A percentile compares a stretch with the other conserved stretches of the same genome.
Evolutionary conservation across 2,797 vertebrate species (phyloP).

Genomic region (Kryptopterus vitreolus): DNA sequence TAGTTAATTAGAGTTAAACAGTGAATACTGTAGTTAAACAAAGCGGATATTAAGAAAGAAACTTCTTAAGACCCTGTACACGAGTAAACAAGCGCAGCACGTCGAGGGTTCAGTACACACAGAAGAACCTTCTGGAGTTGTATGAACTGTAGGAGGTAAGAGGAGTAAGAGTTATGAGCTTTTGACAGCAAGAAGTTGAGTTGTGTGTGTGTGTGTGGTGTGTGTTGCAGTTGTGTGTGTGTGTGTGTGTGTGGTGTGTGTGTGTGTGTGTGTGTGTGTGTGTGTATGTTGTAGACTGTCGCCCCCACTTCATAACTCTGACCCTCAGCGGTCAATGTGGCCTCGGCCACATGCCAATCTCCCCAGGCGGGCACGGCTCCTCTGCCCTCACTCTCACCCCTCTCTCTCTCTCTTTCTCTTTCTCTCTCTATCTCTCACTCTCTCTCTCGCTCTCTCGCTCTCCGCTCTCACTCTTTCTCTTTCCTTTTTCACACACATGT

Average conservation of each 20-base stretch:
- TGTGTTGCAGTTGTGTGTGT: slow-evolving; percentile 27
- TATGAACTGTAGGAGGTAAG: slow-evolving; percentile 33
- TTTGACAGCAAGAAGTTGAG: slow-evolving; percentile 20
- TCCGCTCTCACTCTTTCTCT: not conserved
- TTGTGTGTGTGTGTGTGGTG: slow-evolving; percentile 17
- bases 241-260: slow-evolving; percentile 16
- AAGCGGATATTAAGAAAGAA: not conserved
- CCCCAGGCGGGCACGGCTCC: slow-evolving; percentile 74
- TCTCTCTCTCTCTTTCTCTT: slow-evolving; percentile 12
- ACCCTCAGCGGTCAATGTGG: slow-evolving; percentile 71
- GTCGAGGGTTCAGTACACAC: not conserved
- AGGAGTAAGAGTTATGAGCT: slow-evolving; percentile 34
- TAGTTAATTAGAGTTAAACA: not conserved
- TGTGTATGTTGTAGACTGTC: slow-evolving; percentile 43
- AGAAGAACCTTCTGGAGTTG: slow-evolving; percentile 22
- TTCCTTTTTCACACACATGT: not conserved
- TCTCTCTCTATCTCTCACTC: too few species aligned
- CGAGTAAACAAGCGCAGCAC: not conserved
- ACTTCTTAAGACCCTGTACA: not conserved
- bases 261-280: slow-evolving; percentile 18
- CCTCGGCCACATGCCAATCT: slow-evolving; percentile 79
- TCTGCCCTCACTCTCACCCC: slow-evolving; percentile 74
- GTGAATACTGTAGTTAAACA: not conserved
- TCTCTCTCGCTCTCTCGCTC: not conserved
- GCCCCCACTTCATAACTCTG: slow-evolving; percentile 77